Evolutionary conservation across 53 echinoderm and acorn worm genomes (phyloP).

Genomic region (Apostichopus leukothele): DNA sequence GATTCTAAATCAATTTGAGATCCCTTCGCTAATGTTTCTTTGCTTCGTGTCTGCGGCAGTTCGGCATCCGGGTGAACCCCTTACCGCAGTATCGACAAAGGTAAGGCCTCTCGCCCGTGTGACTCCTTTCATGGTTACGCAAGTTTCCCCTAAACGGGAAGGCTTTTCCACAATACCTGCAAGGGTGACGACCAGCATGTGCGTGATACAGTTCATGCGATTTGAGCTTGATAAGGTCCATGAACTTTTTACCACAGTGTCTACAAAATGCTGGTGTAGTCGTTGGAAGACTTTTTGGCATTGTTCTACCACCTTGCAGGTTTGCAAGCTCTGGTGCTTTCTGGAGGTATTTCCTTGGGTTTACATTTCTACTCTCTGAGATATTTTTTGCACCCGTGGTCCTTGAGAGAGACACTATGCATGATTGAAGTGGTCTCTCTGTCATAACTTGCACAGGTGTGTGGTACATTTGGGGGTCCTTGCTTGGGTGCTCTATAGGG

Average conservation of each 20-base stretch:
- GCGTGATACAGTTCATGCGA: conserved; percentile 24
- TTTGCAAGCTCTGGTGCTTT: not conserved
- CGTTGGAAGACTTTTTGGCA: not conserved
- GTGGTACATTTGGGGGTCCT: not conserved
- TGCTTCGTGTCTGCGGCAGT: conserved; percentile 26
- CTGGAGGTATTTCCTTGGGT: not conserved
- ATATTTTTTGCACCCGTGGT: not conserved
- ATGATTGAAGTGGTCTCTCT: not conserved
- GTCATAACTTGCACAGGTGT: not conserved
- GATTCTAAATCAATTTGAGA: too few relatives aligned
- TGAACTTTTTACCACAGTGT: conserved; percentile 34
- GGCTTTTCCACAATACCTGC: conserved; percentile 1
- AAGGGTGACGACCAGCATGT: conserved; percentile 10
- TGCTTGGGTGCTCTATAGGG: not conserved
- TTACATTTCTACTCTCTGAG: not conserved
- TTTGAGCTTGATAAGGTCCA: conserved; percentile 8
- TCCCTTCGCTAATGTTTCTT: not conserved
- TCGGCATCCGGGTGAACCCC: conserved; percentile 4
- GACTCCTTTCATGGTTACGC: not conserved
- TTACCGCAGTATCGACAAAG: conserved; percentile 2
- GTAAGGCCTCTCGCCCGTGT: conserved; percentile 34
- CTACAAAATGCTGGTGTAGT: conserved; percentile 15
- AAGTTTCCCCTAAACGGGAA: conserved; percentile 9
- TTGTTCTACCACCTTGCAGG: not conserved
- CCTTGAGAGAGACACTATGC: not conserved